These are phyloP conservation scores for Popillia japonica DNA, from an alignment of 1,140 invertebrate species.

Conservation along the genomic window DNA sequence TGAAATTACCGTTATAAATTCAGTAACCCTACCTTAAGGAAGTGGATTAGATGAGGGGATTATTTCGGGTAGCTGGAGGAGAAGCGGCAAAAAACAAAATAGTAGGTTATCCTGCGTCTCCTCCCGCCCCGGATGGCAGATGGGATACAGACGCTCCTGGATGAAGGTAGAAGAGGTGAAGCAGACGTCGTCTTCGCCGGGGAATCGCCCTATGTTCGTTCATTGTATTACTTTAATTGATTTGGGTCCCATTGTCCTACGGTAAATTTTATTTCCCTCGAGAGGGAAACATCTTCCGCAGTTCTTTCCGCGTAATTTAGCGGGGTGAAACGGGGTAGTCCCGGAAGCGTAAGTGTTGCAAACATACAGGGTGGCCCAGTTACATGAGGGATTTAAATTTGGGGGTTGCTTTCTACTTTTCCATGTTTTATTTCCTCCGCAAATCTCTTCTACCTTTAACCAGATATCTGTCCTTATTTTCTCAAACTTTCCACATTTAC, in stretches of 20 bases:
- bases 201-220: neutral
- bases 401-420: too few species aligned
- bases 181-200: neutral
- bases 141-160: neutral
- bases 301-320: slow-evolving; percentile 10
- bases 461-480: too few species aligned
- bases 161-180: neutral
- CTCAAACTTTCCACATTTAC: too few species aligned
- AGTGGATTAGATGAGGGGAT: neutral
- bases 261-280: slow-evolving; percentile 7
- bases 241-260: neutral
- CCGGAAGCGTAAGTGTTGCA: neutral
- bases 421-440: too few species aligned
- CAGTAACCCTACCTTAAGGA: neutral
- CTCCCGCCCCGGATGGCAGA: neutral
- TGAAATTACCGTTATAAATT: neutral
- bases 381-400: too few species aligned
- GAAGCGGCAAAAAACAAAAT: neutral
- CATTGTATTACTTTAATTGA: slow-evolving; percentile 17
- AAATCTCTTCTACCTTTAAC: too few species aligned
- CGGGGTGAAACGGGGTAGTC: neutral
- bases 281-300: neutral
- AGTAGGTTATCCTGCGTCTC: too few species aligned
- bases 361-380: too few species aligned
- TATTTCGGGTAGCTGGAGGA: neutral